Evolutionary conservation across 2,113 vertebrate genomes (phyloP).

Genomic region (Engystomops pustulosus): DNA sequence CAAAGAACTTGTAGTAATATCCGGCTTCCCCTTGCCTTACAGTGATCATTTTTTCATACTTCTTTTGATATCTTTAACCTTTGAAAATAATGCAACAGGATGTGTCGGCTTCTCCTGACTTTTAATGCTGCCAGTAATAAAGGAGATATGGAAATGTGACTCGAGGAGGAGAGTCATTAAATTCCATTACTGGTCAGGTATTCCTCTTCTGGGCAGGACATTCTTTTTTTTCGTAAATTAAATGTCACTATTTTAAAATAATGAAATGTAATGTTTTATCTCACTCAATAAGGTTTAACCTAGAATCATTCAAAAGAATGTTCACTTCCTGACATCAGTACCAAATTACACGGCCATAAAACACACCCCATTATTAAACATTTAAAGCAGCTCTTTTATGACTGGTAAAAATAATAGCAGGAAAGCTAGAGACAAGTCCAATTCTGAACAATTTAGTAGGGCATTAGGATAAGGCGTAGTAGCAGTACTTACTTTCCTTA

Average conservation of each 20-base stretch:
- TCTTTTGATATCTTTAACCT: conserved; percentile 57
- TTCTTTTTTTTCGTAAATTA: conserved; percentile 52
- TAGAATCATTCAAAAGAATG: conserved; percentile 52
- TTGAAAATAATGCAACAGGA: conserved; percentile 54
- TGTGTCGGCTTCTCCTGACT: conserved; percentile 38
- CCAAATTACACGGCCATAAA: conserved; percentile 52
- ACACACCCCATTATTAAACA: conserved; percentile 30
- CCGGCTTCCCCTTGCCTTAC: conserved; percentile 21
- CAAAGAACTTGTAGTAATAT: conserved; percentile 23
- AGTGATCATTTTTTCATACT: conserved; percentile 35
- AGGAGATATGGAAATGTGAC: conserved; percentile 51
- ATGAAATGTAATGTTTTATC: conserved; percentile 59
- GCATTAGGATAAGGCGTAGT: not conserved
- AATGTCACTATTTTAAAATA: conserved; percentile 60
- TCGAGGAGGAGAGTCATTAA: conserved; percentile 45
- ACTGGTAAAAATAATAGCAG: conserved; percentile 17
- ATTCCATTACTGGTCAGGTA: conserved; percentile 56
- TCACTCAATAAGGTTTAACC: conserved; percentile 48
- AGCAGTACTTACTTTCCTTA: not conserved
- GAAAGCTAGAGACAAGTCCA: not conserved
- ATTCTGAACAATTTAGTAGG: not conserved
- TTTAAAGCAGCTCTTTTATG: conserved; percentile 31
- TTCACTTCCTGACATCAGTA: conserved; percentile 54
- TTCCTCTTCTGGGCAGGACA: conserved; percentile 48
- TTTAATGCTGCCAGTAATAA: conserved; percentile 58